A percentile compares a stretch with the other conserved stretches of the same genome.
phyloP scores from a whole-genome alignment of 30 jellyfish, hydroid and myxozoan genomes.

The Cassiopea andromeda region DNA sequence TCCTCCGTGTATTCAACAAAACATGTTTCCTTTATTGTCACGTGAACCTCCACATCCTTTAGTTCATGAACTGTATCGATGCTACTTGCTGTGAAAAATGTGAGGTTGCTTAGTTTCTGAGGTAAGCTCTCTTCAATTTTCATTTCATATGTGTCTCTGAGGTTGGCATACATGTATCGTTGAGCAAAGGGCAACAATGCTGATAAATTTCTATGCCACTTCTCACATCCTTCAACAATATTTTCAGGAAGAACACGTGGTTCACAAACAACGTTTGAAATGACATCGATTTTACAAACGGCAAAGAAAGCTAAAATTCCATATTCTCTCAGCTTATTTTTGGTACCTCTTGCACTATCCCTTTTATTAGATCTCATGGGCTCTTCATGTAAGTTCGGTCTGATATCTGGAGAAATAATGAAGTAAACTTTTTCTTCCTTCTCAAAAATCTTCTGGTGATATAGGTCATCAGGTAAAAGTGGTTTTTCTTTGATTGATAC shows the following conservation, averaged over 20 bases:
- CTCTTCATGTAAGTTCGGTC: neutral
- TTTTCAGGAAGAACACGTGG: constrained; percentile 62
- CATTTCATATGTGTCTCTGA: constrained; percentile 17
- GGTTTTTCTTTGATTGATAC: constrained; percentile 58
- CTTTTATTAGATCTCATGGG: neutral
- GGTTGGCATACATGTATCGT: constrained; percentile 32
- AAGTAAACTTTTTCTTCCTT: constrained; percentile 44
- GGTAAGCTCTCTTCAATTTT: constrained; percentile 32
- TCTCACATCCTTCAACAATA: constrained; percentile 52
- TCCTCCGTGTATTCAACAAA: constrained; percentile 29
- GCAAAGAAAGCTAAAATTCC: constrained; percentile 59
- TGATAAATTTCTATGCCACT: constrained; percentile 65
- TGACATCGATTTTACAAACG: constrained; percentile 26
- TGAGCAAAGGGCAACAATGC: constrained; percentile 60
- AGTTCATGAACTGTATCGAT: constrained; percentile 61
- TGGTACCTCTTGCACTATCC: neutral
- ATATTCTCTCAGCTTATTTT: neutral
- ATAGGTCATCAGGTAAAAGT: constrained; percentile 37
- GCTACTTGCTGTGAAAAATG: constrained; percentile 42
- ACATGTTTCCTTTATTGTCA: constrained; percentile 17
- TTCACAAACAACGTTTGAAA: constrained; percentile 43
- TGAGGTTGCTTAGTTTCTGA: constrained; percentile 9
- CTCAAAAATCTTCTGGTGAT: constrained; percentile 25
- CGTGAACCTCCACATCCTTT: constrained; percentile 39
- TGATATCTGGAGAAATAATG: neutral